phyloP scores from a whole-genome alignment of 1,140 invertebrate species.

The Euschistus heros region DNA sequence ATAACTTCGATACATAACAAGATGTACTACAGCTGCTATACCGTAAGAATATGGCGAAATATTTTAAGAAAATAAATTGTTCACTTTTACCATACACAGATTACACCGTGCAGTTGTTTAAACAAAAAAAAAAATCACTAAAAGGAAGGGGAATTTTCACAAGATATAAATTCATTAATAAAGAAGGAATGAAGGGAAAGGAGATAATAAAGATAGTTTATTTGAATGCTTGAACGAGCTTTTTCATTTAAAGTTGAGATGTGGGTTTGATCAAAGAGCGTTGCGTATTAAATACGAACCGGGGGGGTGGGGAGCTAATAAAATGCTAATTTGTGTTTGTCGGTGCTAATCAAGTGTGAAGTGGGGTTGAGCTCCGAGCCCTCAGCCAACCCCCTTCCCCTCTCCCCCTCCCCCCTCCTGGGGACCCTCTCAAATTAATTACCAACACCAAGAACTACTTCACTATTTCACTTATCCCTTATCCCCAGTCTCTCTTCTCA shows the following conservation, averaged over 20 bases:
- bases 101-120: too few relatives aligned
- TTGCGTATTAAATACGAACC: slow-evolving; percentile 24
- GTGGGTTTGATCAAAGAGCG: slow-evolving; percentile 20
- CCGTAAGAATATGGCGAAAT: too few relatives aligned
- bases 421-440: neutral
- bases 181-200: slow-evolving; percentile 1
- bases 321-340: slow-evolving; percentile 28
- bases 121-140: too few relatives aligned
- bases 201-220: slow-evolving; percentile 27
- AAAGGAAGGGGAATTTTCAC: neutral
- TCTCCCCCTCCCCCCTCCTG: neutral
- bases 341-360: slow-evolving; percentile 27
- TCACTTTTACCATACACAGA: too few relatives aligned
- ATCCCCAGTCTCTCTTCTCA: too few relatives aligned
- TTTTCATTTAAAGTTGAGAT: slow-evolving; percentile 27
- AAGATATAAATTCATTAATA: slow-evolving; percentile 15
- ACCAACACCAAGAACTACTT: slow-evolving; percentile 3
- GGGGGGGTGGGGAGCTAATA: slow-evolving; percentile 20
- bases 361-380: slow-evolving; percentile 1
- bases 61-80: too few relatives aligned
- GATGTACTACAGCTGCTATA: too few relatives aligned
- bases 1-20: too few relatives aligned
- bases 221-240: slow-evolving; percentile 25
- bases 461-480: too few relatives aligned
- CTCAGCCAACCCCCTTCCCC: neutral